Evolutionary conservation across 2,113 vertebrate species (phyloP).

Genomic region (Laticauda laticaudata): DNA sequence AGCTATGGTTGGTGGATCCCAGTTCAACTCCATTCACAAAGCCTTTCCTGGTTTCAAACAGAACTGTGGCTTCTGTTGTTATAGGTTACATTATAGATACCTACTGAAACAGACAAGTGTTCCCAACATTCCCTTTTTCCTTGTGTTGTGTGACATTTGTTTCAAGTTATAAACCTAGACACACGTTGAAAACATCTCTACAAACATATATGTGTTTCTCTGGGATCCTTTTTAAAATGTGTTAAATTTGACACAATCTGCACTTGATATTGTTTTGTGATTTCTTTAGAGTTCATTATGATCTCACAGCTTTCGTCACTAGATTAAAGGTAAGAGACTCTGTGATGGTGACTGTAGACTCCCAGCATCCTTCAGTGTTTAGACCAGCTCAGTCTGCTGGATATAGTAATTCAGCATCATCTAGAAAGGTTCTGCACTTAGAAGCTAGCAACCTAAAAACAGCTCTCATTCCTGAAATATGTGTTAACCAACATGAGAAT

Average conservation of each 20-base stretch:
- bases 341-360: neutral
- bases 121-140: neutral
- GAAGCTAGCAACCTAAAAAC: neutral
- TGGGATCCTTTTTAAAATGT: neutral
- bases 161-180: neutral
- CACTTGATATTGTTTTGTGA: neutral
- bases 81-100: no score
- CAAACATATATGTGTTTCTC: neutral
- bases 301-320: neutral
- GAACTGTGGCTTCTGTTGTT: neutral
- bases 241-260: neutral
- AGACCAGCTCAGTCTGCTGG: neutral
- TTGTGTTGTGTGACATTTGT: neutral
- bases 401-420: neutral
- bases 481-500: neutral
- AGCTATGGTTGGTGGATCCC: neutral
- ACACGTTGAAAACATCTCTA: neutral
- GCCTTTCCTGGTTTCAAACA: neutral
- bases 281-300: neutral
- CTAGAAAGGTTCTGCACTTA: neutral
- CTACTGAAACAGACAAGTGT: neutral
- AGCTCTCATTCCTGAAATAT: neutral
- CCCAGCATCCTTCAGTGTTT: neutral
- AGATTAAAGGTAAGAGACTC: neutral
- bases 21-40: neutral